phyloP scores from a whole-genome alignment of 2,113 vertebrate genomes.

The Nothoprocta pentlandii region DNA sequence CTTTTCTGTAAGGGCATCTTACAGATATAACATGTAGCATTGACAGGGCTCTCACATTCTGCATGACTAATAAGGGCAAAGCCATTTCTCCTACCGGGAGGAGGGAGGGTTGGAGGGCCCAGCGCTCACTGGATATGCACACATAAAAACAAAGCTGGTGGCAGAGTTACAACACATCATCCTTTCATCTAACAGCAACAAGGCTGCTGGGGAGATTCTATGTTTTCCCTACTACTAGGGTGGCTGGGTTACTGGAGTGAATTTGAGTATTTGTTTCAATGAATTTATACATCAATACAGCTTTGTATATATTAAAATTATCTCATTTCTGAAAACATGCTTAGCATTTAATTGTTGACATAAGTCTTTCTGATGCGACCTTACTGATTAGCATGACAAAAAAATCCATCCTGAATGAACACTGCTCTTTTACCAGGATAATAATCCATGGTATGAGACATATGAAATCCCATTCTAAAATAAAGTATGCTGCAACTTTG shows the following conservation, averaged over 20 bases:
- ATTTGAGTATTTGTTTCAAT: conserved; percentile 67
- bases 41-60: conserved; percentile 67
- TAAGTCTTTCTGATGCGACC: neutral
- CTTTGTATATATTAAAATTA: conserved; percentile 86
- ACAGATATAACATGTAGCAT: conserved; percentile 51
- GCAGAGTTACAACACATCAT: conserved; percentile 72
- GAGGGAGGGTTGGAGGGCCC: conserved; percentile 75
- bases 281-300: conserved; percentile 65
- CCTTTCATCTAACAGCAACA: conserved; percentile 72
- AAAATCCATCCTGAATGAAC: neutral
- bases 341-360: neutral
- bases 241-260: conserved; percentile 80
- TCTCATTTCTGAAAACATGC: neutral
- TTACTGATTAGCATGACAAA: neutral
- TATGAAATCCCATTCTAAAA: neutral
- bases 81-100: conserved; percentile 73
- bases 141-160: conserved; percentile 79
- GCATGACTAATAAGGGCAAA: conserved; percentile 70
- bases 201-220: conserved; percentile 74
- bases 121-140: conserved; percentile 75
- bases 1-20: conserved; percentile 52
- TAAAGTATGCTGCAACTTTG: neutral
- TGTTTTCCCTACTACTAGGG: conserved; percentile 78
- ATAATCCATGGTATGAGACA: neutral
- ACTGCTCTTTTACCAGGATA: conserved; percentile 15